These are phyloP conservation scores for Leucophenga varia DNA, from an alignment of 1,140 invertebrate species.

Conservation along the genomic window DNA sequence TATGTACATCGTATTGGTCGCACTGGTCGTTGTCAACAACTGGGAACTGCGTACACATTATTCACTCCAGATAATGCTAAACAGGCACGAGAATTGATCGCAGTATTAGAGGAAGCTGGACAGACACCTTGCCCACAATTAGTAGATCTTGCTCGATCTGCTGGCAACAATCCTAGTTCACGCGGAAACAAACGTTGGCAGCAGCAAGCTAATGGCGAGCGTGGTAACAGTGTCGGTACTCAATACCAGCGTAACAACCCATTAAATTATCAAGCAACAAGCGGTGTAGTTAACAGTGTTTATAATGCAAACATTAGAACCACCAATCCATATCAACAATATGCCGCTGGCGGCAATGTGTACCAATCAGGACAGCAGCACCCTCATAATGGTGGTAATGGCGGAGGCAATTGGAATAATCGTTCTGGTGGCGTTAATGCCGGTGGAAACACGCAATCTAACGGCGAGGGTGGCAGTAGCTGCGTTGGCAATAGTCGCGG, in stretches of 20 bases:
- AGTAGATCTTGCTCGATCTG: conserved; percentile 63
- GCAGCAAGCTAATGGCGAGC: conserved; percentile 10
- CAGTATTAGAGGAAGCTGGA: conserved; percentile 88
- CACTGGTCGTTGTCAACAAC: conserved; percentile 77
- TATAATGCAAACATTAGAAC: conserved; percentile 21
- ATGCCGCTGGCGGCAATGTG: conserved; percentile 35
- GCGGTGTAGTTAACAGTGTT: conserved; percentile 25
- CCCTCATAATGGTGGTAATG: conserved; percentile 28
- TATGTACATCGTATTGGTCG: conserved; percentile 98
- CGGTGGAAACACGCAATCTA: conserved; percentile 23
- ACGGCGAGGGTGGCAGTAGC: conserved; percentile 24
- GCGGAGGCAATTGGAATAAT: conserved; percentile 25
- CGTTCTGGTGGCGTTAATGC: conserved; percentile 11
- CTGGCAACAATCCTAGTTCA: conserved; percentile 40
- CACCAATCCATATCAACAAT: conserved; percentile 28
- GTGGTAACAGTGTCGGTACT: conserved; percentile 14
- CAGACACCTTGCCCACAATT: conserved; percentile 80
- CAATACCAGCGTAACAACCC: conserved; percentile 42
- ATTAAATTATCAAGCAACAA: conserved; percentile 43
- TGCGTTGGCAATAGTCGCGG: conserved; percentile 22
- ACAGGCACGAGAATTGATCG: conserved; percentile 86
- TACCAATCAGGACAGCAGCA: conserved; percentile 23
- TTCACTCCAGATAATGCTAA: conserved; percentile 90
- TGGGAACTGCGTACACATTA: conserved; percentile 96
- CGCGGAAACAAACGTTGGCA: conserved; percentile 50